Conservation (phyloP, 2,797 vertebrate genomes). For the Acridotheres tristis region DNA sequence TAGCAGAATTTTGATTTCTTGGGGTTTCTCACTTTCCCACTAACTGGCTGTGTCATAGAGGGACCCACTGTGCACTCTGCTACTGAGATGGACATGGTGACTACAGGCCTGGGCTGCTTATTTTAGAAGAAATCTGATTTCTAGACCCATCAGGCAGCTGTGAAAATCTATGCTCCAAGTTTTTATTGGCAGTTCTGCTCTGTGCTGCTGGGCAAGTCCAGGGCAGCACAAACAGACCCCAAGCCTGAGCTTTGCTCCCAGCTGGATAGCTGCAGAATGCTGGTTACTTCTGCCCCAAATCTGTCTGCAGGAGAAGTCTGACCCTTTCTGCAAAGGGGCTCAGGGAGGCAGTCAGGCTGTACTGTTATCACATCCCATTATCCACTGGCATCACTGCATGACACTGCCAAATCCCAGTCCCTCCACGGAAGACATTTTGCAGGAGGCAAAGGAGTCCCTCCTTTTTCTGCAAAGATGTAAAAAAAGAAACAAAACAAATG, state of each 20-base stretch:
- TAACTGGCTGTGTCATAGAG: fast-evolving
- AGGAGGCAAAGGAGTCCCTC: not conserved
- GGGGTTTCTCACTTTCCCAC: not conserved
- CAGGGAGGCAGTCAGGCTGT: not conserved
- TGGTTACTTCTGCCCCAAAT: not conserved
- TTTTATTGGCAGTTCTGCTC: not conserved
- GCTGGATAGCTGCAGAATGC: not conserved
- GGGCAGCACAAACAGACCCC: not conserved
- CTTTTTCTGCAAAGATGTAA: not conserved
- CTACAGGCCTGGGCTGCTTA: not conserved
- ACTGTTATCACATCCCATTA: not conserved
- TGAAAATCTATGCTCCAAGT: not conserved
- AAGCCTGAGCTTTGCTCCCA: not conserved
- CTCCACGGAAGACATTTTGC: not conserved
- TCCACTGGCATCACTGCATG: not conserved
- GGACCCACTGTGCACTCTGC: not conserved
- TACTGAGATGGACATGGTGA: fast-evolving
- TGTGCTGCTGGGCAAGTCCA: fast-evolving
- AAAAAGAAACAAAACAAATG: conserved; percentile 12
- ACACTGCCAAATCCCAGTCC: not conserved
- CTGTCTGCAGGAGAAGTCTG: not conserved
- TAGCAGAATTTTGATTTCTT: fast-evolving
- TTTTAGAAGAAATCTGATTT: not conserved
- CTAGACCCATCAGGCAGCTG: not conserved
- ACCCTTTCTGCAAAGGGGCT: not conserved